Base-by-base conservation (phyloP, 2,113 vertebrate species). In the Oncorhynchus gorbuscha region DNA sequence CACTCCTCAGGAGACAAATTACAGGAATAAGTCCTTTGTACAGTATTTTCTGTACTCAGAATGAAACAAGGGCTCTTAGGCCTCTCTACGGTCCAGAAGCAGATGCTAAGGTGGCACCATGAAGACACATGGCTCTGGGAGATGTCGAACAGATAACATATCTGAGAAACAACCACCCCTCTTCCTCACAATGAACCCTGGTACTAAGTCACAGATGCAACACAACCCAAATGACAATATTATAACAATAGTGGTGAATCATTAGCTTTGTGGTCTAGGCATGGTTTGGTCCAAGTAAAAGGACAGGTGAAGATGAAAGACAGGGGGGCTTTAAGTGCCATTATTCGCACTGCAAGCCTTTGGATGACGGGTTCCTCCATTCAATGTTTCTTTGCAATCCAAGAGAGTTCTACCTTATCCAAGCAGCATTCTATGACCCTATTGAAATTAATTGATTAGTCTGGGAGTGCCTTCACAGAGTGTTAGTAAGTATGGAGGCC, bases 61-160 rank as follows among this genome's bases (percentile, higher is more conserved):
- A 22, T 75, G 28, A 76, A 77, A 72, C 69, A 58, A 69, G 74
- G 45, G 76, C 39, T 45, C 39, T 45, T 45, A 3, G 8, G 8
- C 39, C 59, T 22, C 59, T 24, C 8, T 14, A 8, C 11, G 59
- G 18, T 20, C 55, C 16, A 62, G 59, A 22, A 1, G 13, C 4
- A 5, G 18, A 22, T 8, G 14, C n/a, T 62, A 22, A 62, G 18
- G 59, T n/a, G 18, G 59, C n/a, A 20, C 55, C 16, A 81, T 64
- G 7, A 67, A 16, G 62, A 66, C 22, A 28, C 39, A 51, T 55
- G 71, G 26, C 74, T 20, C 49, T 2, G 49, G 16, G 28, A 71
- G 24, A 78, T 35, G 35, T 68, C 4, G 49, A 81, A 73, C 48
- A 6, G 30, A 65, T 72, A 79, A 69, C 64, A 69, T 39, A 71